Conservation (phyloP, 2,888 invertebrate species). For the Allolobophora icterica region DNA sequence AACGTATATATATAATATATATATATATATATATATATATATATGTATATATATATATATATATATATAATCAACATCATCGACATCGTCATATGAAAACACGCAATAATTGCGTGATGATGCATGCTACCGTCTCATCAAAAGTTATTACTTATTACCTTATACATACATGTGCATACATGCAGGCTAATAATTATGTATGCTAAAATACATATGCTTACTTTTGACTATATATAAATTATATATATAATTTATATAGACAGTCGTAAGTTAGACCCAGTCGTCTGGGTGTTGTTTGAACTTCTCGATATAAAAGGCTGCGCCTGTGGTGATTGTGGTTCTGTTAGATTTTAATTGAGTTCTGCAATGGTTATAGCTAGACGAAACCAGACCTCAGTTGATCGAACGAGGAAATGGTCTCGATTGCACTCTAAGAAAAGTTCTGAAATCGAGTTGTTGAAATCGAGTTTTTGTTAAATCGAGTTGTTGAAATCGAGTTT, state of each 20-base stretch:
- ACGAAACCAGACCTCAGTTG: background rate
- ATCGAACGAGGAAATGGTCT: too few relatives aligned
- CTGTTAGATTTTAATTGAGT: background rate
- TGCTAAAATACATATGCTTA: background rate
- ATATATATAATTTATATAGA: too few relatives aligned
- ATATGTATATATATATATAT: too few relatives aligned
- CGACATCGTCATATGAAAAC: too few relatives aligned
- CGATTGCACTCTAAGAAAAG: background rate
- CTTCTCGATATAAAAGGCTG: background rate
- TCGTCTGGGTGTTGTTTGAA: background rate
- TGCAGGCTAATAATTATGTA: too few relatives aligned
- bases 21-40: too few relatives aligned
- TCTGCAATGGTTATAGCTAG: background rate
- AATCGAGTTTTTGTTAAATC: background rate
- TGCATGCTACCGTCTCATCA: too few relatives aligned
- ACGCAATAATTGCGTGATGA: too few relatives aligned
- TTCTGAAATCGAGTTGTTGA: background rate
- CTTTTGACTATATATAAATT: too few relatives aligned
- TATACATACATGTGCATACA: background rate
- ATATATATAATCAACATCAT: too few relatives aligned
- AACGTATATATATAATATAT: too few relatives aligned
- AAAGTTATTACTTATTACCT: too few relatives aligned
- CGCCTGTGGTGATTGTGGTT: background rate
- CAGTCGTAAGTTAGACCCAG: background rate
- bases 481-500: background rate